Conservation (phyloP, 1,140 invertebrate species). For the Periplaneta americana region DNA sequence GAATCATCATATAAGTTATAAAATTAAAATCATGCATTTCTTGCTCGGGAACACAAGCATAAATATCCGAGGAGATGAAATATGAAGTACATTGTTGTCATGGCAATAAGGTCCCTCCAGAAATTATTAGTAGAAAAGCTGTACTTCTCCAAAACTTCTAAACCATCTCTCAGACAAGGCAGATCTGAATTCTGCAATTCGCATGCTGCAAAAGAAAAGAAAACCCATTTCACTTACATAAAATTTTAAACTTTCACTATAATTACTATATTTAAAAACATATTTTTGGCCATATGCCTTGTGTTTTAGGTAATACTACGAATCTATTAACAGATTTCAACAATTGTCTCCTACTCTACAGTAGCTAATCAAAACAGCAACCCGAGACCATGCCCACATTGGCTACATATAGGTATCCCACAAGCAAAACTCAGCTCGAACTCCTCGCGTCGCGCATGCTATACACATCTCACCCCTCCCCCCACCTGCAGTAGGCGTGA, state of each 20-base stretch:
- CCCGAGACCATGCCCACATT: too few species aligned
- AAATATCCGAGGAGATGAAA: constrained; percentile 66
- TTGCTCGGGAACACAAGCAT: constrained; percentile 56
- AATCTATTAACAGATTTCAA: too few species aligned
- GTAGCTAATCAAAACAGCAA: too few species aligned
- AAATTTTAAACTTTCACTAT: neutral
- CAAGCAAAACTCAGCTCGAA: too few species aligned
- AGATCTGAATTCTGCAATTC: constrained; percentile 44
- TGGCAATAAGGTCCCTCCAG: constrained; percentile 54
- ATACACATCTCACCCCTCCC: too few species aligned
- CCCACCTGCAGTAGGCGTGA: too few species aligned
- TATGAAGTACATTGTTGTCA: constrained; percentile 54
- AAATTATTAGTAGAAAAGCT: constrained; percentile 63
- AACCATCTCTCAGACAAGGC: constrained; percentile 64
- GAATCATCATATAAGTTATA: too few species aligned
- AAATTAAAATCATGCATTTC: constrained; percentile 27
- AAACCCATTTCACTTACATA: neutral
- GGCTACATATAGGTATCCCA: too few species aligned
- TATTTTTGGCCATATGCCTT: too few species aligned
- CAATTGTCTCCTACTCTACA: too few species aligned
- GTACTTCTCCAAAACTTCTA: constrained; percentile 63
- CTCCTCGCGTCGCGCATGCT: too few species aligned
- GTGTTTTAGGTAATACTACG: too few species aligned
- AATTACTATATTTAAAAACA: neutral
- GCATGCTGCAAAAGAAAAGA: constrained; percentile 52